These are phyloP conservation scores for Argentina silus DNA, from an alignment of 2,797 vertebrate species.

Conservation along the genomic window DNA sequence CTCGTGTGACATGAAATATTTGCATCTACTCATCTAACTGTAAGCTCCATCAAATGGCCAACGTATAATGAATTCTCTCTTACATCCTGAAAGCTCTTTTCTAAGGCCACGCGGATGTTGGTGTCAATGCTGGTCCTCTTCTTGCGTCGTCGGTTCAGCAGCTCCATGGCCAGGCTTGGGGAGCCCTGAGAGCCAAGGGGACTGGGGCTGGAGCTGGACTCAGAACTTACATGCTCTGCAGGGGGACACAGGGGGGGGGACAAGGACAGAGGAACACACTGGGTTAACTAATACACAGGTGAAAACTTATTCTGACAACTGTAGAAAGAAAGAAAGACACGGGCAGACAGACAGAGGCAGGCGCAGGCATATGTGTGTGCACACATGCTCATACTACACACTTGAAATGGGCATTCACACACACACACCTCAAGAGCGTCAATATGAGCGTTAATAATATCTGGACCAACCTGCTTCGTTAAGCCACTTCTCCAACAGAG, in stretches of 20 bases:
- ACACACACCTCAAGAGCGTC: background rate
- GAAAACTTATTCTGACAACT: background rate
- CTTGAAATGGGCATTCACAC: too few species aligned
- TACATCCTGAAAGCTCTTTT: conserved; percentile 91
- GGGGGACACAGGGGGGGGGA: background rate
- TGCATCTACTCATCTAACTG: background rate
- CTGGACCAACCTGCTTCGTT: conserved; percentile 83
- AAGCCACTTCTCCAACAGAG: conserved; percentile 90
- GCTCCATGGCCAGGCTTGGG: conserved; percentile 80
- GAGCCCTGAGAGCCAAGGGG: conserved; percentile 77
- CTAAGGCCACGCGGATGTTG: conserved; percentile 89
- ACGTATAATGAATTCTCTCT: conserved; percentile 29
- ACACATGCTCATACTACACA: background rate
- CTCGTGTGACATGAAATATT: too few species aligned
- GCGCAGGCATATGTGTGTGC: too few species aligned
- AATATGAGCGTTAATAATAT: too few species aligned
- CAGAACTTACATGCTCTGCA: conserved; percentile 85
- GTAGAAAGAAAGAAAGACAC: background rate
- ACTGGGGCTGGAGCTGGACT: conserved; percentile 84
- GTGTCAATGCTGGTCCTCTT: conserved; percentile 94
- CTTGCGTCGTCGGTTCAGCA: conserved; percentile 87
- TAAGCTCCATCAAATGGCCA: background rate
- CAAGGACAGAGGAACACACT: background rate
- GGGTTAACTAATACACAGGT: background rate
- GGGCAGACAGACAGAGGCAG: background rate